phyloP scores from a whole-genome alignment of 2,888 invertebrate genomes.

The Eilema caniola region DNA sequence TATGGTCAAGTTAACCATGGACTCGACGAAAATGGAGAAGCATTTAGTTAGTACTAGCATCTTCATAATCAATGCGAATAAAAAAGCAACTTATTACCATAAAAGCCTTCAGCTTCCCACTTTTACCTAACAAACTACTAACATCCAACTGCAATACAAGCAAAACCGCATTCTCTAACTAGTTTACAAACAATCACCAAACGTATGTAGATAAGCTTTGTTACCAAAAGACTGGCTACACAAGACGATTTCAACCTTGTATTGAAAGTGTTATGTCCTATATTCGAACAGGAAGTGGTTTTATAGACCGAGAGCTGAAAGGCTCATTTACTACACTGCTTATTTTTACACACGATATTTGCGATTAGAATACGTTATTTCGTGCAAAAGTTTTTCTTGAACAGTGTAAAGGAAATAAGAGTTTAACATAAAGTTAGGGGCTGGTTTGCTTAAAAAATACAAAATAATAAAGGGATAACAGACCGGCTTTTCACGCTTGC shows the following conservation, averaged over 20 bases:
- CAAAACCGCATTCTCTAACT: conserved; percentile 35
- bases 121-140: conserved; percentile 14
- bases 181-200: conserved; percentile 39
- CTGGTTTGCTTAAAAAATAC: background rate
- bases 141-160: conserved; percentile 23
- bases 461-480: background rate
- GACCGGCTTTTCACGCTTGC: no score
- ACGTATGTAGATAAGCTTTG: conserved; percentile 5
- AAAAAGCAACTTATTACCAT: background rate
- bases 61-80: no score
- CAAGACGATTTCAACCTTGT: conserved; percentile 7
- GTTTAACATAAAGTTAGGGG: background rate
- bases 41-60: no score
- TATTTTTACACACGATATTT: background rate
- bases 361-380: background rate
- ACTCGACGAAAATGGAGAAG: no score
- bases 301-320: conserved; percentile 7
- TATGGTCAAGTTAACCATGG: no score
- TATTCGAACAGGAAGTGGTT: background rate
- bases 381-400: background rate
- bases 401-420: background rate
- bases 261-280: background rate
- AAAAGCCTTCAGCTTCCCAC: background rate
- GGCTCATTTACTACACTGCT: background rate
- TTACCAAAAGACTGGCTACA: conserved; percentile 15